Evolutionary conservation across 2,888 invertebrate genomes (phyloP).

Genomic region (Dicyrtomina minuta): DNA sequence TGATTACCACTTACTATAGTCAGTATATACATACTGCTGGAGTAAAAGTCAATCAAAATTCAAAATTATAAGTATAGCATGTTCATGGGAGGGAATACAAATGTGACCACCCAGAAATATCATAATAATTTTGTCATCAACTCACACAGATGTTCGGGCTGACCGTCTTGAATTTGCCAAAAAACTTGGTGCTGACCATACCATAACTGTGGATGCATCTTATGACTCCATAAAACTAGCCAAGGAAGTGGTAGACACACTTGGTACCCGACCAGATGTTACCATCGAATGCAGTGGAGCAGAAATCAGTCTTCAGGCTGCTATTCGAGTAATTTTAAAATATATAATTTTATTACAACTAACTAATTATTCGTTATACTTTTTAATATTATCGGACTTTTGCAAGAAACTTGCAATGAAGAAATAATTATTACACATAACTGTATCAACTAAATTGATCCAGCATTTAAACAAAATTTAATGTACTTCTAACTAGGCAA

Average conservation of each 20-base stretch:
- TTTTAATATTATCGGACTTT: conserved; percentile 17
- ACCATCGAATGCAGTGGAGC: conserved; percentile 89
- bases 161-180: conserved; percentile 74
- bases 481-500: too few species aligned
- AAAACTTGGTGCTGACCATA: conserved; percentile 73
- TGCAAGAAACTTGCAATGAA: too few species aligned
- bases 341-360: not conserved
- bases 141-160: conserved; percentile 68
- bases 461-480: too few species aligned
- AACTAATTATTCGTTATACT: not conserved
- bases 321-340: conserved; percentile 67
- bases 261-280: conserved; percentile 70
- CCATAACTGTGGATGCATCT: conserved; percentile 56
- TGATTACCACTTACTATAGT: too few species aligned
- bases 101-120: too few species aligned
- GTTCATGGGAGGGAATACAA: too few species aligned
- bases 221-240: conserved; percentile 66
- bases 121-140: too few species aligned
- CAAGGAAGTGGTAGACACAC: conserved; percentile 62
- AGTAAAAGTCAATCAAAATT: too few species aligned
- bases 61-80: too few species aligned
- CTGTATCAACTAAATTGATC: too few species aligned
- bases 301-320: conserved; percentile 73
- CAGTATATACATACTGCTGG: too few species aligned
- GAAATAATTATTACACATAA: not conserved